These are phyloP conservation scores for Dynastes maya DNA, from an alignment of 2,888 invertebrate genomes.

Conservation along the genomic window DNA sequence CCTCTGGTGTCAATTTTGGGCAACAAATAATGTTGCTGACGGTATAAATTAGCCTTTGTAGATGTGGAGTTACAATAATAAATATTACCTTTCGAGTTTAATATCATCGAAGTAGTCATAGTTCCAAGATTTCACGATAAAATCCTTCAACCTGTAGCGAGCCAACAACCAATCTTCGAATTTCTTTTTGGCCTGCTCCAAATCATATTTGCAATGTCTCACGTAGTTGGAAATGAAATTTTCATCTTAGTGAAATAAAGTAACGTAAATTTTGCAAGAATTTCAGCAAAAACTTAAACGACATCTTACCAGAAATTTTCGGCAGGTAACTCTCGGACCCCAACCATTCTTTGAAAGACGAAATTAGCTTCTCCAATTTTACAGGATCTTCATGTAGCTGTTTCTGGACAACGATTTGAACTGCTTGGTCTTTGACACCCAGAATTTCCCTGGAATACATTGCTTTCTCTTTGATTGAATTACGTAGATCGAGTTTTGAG, in stretches of 20 bases:
- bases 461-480: no score
- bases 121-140: no score
- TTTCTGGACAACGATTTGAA: not conserved
- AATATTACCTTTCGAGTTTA: constrained; percentile 67
- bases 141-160: no score
- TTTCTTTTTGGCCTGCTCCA: constrained; percentile 77
- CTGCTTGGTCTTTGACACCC: no score
- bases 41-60: no score
- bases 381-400: not conserved
- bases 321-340: constrained; percentile 8
- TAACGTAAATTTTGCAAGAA: not conserved
- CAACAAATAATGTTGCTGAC: not conserved
- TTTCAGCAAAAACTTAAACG: not conserved
- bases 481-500: no score
- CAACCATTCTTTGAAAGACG: constrained; percentile 17
- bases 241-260: constrained; percentile 68
- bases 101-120: no score
- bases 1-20: constrained; percentile 34
- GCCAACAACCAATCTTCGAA: constrained; percentile 74
- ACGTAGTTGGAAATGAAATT: constrained; percentile 73
- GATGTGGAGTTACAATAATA: no score
- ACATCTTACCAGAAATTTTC: constrained; percentile 11
- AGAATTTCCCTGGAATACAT: no score
- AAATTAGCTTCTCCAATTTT: not conserved
- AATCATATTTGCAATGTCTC: constrained; percentile 77